Percentiles rank a stretch among this genome's conserved stretches.
These are phyloP conservation scores for Glyphotaelius pellucidus DNA, from an alignment of 2,888 invertebrate genomes.

Conservation along the genomic window DNA sequence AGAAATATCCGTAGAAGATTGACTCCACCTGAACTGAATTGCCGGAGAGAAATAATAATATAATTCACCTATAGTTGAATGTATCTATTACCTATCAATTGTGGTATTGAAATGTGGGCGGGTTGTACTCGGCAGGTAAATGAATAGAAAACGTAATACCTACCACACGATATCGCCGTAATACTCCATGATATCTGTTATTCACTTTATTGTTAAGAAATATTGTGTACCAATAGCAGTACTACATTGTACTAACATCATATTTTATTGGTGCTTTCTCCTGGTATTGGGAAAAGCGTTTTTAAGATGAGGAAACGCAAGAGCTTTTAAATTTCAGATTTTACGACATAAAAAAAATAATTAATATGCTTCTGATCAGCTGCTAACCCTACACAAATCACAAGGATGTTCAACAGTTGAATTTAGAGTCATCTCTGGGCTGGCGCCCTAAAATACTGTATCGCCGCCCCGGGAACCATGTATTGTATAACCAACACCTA, in stretches of 20 bases:
- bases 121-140: conserved; percentile 51
- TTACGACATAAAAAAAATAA: no score
- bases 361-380: no score
- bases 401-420: no score
- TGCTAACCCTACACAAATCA: no score
- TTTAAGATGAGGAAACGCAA: background rate
- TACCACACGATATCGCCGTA: conserved; percentile 42
- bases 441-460: no score
- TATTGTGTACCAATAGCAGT: background rate
- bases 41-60: conserved; percentile 49
- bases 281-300: background rate
- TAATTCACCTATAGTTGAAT: conserved; percentile 62
- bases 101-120: conserved; percentile 65
- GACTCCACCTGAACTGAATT: conserved; percentile 16
- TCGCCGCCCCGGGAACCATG: no score
- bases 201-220: conserved; percentile 3
- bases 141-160: conserved; percentile 61
- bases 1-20: background rate
- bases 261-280: background rate
- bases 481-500: no score
- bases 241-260: background rate
- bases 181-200: conserved; percentile 19
- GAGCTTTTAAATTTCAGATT: background rate
- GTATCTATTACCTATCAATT: conserved; percentile 66
- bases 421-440: no score